These are phyloP conservation scores for Vanessa atalanta DNA, from an alignment of 1,140 invertebrate species.

Conservation along the genomic window DNA sequence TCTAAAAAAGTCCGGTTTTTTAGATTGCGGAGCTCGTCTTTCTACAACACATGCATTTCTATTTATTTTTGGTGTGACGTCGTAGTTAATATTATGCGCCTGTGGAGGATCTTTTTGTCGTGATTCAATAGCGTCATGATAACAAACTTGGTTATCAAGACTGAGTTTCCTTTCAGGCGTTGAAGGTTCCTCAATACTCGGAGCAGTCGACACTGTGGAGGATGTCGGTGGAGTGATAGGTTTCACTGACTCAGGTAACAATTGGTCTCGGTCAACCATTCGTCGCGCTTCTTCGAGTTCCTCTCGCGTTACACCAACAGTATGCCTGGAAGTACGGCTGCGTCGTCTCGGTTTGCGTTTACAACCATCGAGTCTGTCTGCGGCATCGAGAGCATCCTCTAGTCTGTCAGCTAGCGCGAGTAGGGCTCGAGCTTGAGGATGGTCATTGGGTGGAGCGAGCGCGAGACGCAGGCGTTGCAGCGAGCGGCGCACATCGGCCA, in stretches of 20 bases:
- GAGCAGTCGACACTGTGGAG: slow-evolving; percentile 34
- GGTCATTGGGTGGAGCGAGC: slow-evolving; percentile 81
- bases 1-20: slow-evolving; percentile 64
- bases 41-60: slow-evolving; percentile 54
- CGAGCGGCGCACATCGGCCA: slow-evolving; percentile 90
- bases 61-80: slow-evolving; percentile 51
- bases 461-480: slow-evolving; percentile 87
- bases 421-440: slow-evolving; percentile 83
- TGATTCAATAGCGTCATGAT: slow-evolving; percentile 57
- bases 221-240: slow-evolving; percentile 36
- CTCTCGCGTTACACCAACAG: slow-evolving; percentile 89
- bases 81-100: slow-evolving; percentile 60
- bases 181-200: slow-evolving; percentile 44
- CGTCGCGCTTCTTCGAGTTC: slow-evolving; percentile 88
- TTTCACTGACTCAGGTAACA: slow-evolving; percentile 51
- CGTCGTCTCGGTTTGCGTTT: slow-evolving; percentile 62
- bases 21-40: slow-evolving; percentile 46
- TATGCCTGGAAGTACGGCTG: slow-evolving; percentile 84
- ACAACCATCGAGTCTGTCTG: slow-evolving; percentile 64
- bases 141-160: slow-evolving; percentile 57
- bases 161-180: slow-evolving; percentile 62
- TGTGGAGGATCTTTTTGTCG: slow-evolving; percentile 57
- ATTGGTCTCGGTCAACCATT: slow-evolving; percentile 85
- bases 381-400: slow-evolving; percentile 84
- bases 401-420: slow-evolving; percentile 88